phyloP scores from a whole-genome alignment of 2,888 invertebrate species.

The Melanotus villosus region DNA sequence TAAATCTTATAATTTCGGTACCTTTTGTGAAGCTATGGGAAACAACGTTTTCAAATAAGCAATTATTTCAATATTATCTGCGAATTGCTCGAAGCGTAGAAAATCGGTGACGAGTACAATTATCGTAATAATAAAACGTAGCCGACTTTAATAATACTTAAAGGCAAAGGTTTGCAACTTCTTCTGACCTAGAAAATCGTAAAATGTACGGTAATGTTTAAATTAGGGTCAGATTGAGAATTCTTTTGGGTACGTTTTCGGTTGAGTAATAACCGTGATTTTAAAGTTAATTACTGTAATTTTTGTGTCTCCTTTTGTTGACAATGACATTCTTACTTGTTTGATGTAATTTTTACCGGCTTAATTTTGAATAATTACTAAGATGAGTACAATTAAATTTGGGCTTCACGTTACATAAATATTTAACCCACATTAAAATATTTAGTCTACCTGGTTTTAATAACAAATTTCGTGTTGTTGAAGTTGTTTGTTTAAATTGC shows the following conservation, averaged over 20 bases:
- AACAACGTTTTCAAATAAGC: neutral
- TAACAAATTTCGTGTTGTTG: too few species aligned
- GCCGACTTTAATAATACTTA: too few species aligned
- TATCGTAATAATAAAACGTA: neutral
- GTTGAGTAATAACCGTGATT: neutral
- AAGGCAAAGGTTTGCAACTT: constrained; percentile 15
- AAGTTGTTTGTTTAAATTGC: too few species aligned
- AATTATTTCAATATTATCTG: neutral
- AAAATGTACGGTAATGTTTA: neutral
- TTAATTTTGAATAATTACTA: too few species aligned
- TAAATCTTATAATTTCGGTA: constrained; percentile 10
- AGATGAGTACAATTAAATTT: too few species aligned
- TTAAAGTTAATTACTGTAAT: neutral
- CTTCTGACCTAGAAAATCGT: constrained; percentile 9
- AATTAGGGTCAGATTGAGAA: constrained; percentile 1
- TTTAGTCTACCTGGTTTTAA: too few species aligned
- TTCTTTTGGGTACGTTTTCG: constrained; percentile 3
- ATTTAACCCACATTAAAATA: too few species aligned
- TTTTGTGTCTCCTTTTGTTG: neutral
- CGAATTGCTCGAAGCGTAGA: neutral
- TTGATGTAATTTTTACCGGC: too few species aligned
- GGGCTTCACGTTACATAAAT: too few species aligned
- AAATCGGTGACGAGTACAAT: constrained; percentile 6
- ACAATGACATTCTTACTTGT: neutral
- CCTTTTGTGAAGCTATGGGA: neutral